Evolutionary conservation across 2,113 vertebrate species (phyloP).

Genomic region (Macaca fascicularis): T2T-MFA8v1.1 NC_088379.1:168594001-168594500

Average conservation of each 20-base stretch:
- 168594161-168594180: conserved; percentile 48
- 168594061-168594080: conserved; percentile 58
- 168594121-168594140: conserved; percentile 30
- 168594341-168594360: background rate
- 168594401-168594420: conserved; percentile 21
- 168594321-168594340: conserved; percentile 21
- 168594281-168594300: conserved; percentile 2
- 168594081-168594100: conserved; percentile 55
- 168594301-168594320: conserved; percentile 30
- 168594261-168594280: conserved; percentile 44
- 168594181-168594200: background rate
- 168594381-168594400: background rate
- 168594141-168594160: conserved; percentile 40
- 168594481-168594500: background rate
- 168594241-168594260: conserved; percentile 54
- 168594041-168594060: conserved; percentile 57
- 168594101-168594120: conserved; percentile 65
- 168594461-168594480: background rate
- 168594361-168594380: conserved; percentile 1
- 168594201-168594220: conserved; percentile 18
- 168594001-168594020: background rate
- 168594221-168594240: conserved; percentile 23
- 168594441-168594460: background rate
- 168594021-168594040: conserved; percentile 44
- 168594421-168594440: background rate